These are phyloP conservation scores for Sorex fumeus DNA, from an alignment of 2,113 vertebrate genomes.

Conservation along the genomic window DNA sequence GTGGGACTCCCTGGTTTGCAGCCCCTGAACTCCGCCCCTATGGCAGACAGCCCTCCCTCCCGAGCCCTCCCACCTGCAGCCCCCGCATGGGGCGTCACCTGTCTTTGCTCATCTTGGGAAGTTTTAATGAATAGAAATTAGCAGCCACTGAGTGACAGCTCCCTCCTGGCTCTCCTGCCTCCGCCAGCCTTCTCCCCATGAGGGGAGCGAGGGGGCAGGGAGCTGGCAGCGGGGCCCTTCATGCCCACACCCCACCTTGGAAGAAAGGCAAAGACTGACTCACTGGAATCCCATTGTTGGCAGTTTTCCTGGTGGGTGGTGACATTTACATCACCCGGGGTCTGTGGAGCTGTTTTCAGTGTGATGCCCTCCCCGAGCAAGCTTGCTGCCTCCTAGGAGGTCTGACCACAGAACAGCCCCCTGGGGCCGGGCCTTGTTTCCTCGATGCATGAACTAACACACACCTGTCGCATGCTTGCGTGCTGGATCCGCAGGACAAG, in stretches of 20 bases:
- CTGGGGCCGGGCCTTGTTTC: background rate
- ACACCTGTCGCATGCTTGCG: conserved; percentile 47
- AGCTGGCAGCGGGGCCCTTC: conserved; percentile 40
- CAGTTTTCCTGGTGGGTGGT: conserved; percentile 67
- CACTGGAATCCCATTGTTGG: conserved; percentile 74
- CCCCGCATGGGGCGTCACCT: conserved; percentile 69
- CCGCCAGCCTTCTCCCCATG: conserved; percentile 62
- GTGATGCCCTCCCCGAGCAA: background rate
- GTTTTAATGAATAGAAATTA: conserved; percentile 81
- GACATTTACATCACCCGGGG: conserved; percentile 73
- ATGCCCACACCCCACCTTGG: conserved; percentile 58
- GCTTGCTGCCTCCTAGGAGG: conserved; percentile 68
- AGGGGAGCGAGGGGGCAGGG: background rate
- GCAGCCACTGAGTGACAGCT: conserved; percentile 77
- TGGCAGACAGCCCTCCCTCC: conserved; percentile 47
- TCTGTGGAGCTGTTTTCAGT: conserved; percentile 49
- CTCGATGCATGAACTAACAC: conserved; percentile 83
- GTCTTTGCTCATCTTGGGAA: conserved; percentile 60
- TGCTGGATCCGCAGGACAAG: background rate
- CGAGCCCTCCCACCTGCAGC: conserved; percentile 61
- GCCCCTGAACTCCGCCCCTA: conserved; percentile 23
- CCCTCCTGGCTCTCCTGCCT: conserved; percentile 67
- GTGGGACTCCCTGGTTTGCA: background rate
- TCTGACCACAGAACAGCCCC: conserved; percentile 1
- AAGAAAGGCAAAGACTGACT: conserved; percentile 76